These are phyloP conservation scores for Diarsia dahlii DNA, from an alignment of 2,888 invertebrate species.

Conservation along the genomic window DNA sequence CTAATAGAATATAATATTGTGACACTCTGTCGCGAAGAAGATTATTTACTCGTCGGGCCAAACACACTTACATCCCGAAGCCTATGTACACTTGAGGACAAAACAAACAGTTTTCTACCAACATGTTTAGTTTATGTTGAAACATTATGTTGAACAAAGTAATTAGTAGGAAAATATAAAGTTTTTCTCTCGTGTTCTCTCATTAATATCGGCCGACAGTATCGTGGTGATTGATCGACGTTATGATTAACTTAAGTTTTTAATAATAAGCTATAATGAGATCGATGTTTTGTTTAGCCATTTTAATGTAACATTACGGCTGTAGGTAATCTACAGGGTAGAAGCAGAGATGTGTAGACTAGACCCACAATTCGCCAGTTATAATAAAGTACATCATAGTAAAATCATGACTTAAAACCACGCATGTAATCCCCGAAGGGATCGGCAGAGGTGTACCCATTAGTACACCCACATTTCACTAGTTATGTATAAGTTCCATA, in stretches of 20 bases:
- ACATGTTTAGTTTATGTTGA: slow-evolving; percentile 44
- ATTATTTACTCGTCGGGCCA: slow-evolving; percentile 47
- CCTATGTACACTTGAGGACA: slow-evolving; percentile 48
- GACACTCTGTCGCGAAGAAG: slow-evolving; percentile 30
- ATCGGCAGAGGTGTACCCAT: too few species aligned
- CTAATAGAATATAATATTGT: slow-evolving; percentile 33
- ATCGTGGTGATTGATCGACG: slow-evolving; percentile 69
- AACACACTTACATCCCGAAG: slow-evolving; percentile 47
- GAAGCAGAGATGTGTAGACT: neutral
- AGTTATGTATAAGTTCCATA: too few species aligned
- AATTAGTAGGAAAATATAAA: slow-evolving; percentile 50
- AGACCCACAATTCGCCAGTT: neutral
- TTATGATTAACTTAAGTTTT: slow-evolving; percentile 67
- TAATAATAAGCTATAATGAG: slow-evolving; percentile 73
- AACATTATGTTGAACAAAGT: slow-evolving; percentile 52
- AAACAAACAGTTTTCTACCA: slow-evolving; percentile 39
- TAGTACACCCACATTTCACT: too few species aligned
- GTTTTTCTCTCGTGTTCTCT: slow-evolving; percentile 53
- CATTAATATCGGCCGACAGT: slow-evolving; percentile 61
- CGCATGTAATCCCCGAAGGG: too few species aligned
- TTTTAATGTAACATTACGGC: neutral
- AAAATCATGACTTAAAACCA: too few species aligned
- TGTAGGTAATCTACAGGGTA: neutral
- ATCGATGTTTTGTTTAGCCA: slow-evolving; percentile 30
- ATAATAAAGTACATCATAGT: neutral